A percentile compares a stretch with the other conserved stretches of the same genome.
Evolutionary conservation across 2,888 invertebrate genomes (phyloP).

Genomic region (Agapostemon virescens): DNA sequence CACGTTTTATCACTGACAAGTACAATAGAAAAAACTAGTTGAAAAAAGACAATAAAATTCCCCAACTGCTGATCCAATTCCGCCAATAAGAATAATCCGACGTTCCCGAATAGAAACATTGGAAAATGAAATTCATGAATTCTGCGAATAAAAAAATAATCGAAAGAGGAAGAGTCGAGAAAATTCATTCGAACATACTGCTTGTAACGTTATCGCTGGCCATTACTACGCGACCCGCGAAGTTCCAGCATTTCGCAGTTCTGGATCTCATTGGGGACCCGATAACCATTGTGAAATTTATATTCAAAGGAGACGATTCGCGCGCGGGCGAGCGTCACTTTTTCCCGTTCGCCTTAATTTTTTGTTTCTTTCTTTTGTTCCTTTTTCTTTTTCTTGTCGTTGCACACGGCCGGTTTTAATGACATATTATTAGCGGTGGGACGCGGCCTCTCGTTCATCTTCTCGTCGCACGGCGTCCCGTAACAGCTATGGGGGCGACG

Average conservation of each 20-base stretch:
- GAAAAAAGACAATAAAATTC: no score
- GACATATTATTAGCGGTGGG: conserved; percentile 55
- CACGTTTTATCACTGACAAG: no score
- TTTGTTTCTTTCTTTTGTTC: conserved; percentile 6
- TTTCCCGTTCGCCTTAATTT: conserved; percentile 10
- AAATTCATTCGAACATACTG: background rate
- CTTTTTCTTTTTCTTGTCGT: background rate
- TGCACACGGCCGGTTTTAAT: conserved; percentile 46
- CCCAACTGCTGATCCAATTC: no score
- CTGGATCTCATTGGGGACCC: background rate
- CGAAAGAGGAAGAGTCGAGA: background rate
- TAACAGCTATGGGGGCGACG: conserved; percentile 40
- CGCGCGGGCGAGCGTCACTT: conserved; percentile 2
- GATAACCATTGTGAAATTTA: conserved; percentile 26
- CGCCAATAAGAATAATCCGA: no score
- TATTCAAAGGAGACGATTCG: conserved; percentile 28
- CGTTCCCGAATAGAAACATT: no score
- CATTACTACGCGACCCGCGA: background rate
- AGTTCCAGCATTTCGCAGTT: background rate
- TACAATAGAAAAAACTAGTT: no score
- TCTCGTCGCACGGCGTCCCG: conserved; percentile 49
- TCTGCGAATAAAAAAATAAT: background rate
- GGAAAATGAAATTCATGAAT: no score
- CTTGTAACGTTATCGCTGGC: background rate
- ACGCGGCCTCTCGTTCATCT: conserved; percentile 56